These are phyloP conservation scores for Suricata suricatta DNA, from an alignment of 2,113 vertebrate species.

Conservation along the genomic window DNA sequence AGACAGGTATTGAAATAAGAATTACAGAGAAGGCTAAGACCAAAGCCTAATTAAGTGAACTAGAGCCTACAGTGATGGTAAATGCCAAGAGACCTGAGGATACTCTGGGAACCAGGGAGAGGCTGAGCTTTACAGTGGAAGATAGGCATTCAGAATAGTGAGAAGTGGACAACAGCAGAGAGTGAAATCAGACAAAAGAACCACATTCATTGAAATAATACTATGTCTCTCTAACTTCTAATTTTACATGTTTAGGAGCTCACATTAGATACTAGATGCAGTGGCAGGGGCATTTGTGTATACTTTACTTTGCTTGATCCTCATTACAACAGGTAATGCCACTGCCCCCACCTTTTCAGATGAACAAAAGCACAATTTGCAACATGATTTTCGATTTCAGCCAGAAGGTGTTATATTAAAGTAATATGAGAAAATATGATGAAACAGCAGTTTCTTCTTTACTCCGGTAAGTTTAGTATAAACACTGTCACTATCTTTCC, in stretches of 20 bases:
- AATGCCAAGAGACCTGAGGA: neutral
- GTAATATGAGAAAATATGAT: neutral
- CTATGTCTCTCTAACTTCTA: neutral
- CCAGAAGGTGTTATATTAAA: neutral
- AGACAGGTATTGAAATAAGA: neutral
- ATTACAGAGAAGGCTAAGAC: neutral
- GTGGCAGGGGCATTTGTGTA: neutral
- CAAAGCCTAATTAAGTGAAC: neutral
- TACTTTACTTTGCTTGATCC: constrained; percentile 7
- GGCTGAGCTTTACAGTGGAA: neutral
- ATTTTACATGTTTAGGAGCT: neutral
- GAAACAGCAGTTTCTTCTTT: neutral
- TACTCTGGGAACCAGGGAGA: neutral
- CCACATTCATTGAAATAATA: neutral
- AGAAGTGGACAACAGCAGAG: neutral
- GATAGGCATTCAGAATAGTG: neutral
- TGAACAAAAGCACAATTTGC: neutral
- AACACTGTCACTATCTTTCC: constrained; percentile 37
- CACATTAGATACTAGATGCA: neutral
- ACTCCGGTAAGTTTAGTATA: constrained; percentile 1
- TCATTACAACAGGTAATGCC: neutral
- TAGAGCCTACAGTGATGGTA: neutral
- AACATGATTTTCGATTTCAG: neutral
- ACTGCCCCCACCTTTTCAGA: neutral
- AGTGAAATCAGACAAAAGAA: neutral